Evolutionary conservation across 1,140 invertebrate genomes (phyloP), one percentile per base, ranked within the genome.

Genomic region (Plutomurus gul): DNA sequence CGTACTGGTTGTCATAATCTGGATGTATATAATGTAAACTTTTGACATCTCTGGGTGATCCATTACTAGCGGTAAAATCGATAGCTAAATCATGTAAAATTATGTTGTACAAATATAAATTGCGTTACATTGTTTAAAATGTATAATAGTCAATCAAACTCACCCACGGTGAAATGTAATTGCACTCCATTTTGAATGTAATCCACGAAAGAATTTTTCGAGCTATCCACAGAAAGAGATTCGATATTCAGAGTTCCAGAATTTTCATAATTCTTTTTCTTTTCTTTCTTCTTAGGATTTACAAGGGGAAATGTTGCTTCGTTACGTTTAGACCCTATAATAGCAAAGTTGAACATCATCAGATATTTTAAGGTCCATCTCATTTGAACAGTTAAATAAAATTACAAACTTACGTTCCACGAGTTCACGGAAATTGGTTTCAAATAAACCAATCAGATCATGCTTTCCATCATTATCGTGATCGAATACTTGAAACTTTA

Each of bases 1-100:
- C 84, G 80, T 91, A 91, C 81, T 89, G 88, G 84, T 91, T 91
- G 37, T 85, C 84, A 36, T 60, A 70, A 33, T 73, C 76, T 8
- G 85, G 85, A 36, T 86, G 82, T 25, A 85, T 83, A 81, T 87
- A 89, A 83, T 91, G 91, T 1, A 91, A 85, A 7, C 89, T 90
- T 4, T 84, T 84, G 2, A 88, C 86, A 25, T 87, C 85, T 43
- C 85, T 85, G 20, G 89, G 89, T 78, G 89, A 87, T 4, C 90
- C 89, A 86, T 91, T 91, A 1, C 90, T 91, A 8, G 89, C 89
- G 5, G 90, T 91, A 82, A 91, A 91, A 85, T 91, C 90, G 30
- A 91, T 86, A 20, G 89, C 89, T n/a, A n/a, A n/a, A n/a, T n/a
- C n/a, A n/a, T n/a, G n/a, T n/a, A n/a, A n/a, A n/a, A n/a, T n/a